Evolutionary conservation across 2,888 invertebrate genomes (phyloP).

Genomic region (Xylota segnis): DNA sequence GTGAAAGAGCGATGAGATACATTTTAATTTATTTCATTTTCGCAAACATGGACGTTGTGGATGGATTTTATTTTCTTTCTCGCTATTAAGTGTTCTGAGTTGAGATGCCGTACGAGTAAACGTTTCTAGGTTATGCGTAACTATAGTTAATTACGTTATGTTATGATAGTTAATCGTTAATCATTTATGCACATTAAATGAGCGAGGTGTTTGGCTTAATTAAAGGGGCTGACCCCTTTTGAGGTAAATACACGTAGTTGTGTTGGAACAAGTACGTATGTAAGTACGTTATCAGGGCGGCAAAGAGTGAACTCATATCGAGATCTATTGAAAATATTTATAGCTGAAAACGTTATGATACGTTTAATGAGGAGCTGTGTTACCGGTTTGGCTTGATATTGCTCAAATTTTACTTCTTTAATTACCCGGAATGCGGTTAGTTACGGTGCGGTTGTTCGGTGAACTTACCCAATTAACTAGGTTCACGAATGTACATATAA

Average conservation of each 20-base stretch:
- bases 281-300: not conserved
- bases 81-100: constrained; percentile 40
- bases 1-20: constrained; percentile 34
- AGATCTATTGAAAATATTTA: not conserved
- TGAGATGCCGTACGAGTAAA: constrained; percentile 52
- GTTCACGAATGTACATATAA: no score
- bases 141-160: constrained; percentile 26
- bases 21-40: constrained; percentile 1
- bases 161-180: constrained; percentile 27
- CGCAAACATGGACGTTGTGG: not conserved
- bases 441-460: no score
- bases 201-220: constrained; percentile 37
- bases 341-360: constrained; percentile 18
- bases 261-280: not conserved
- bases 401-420: no score
- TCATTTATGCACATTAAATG: constrained; percentile 12
- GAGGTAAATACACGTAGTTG: not conserved
- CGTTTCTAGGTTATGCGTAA: constrained; percentile 45
- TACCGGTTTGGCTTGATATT: not conserved
- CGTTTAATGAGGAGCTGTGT: constrained; percentile 32
- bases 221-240: constrained; percentile 18
- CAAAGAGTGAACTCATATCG: not conserved
- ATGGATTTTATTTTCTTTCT: not conserved
- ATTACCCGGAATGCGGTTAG: no score
- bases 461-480: no score